Evolutionary conservation across 2,888 invertebrate species (phyloP).

Genomic region (Willowsia nigromaculata): DNA sequence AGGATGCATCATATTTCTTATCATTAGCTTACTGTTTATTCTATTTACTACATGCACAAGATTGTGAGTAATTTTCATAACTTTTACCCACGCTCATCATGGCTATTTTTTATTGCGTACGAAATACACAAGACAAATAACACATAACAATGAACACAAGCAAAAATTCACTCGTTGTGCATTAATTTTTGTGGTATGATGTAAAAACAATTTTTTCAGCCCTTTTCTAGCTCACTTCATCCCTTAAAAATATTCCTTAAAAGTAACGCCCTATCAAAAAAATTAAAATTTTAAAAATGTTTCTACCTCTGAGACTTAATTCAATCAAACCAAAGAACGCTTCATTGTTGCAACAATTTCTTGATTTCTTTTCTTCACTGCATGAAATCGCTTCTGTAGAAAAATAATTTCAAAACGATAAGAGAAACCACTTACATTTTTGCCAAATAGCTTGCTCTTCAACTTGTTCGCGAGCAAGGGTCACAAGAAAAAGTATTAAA

Average conservation of each 20-base stretch:
- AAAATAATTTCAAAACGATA: neutral
- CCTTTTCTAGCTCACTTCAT: too few species aligned
- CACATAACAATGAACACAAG: neutral
- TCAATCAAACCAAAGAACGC: too few species aligned
- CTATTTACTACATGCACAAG: neutral
- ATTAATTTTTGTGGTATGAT: too few species aligned
- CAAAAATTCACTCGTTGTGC: too few species aligned
- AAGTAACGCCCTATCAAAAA: too few species aligned
- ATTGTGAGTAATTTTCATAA: conserved; percentile 32
- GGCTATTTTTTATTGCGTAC: neutral
- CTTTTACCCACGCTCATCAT: conserved; percentile 47
- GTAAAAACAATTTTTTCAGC: too few species aligned
- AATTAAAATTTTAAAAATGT: too few species aligned
- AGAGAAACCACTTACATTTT: neutral
- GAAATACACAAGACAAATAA: neutral
- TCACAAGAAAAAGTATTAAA: neutral
- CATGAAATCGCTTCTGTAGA: neutral
- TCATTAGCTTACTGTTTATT: neutral
- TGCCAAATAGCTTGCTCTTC: neutral
- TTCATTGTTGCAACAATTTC: neutral
- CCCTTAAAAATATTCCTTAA: too few species aligned
- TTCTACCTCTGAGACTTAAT: too few species aligned
- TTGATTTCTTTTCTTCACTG: neutral
- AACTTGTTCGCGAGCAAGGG: neutral
- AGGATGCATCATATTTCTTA: neutral